Evolutionary conservation across 2,888 invertebrate genomes (phyloP).

Genomic region (Thymelicus lineola): DNA sequence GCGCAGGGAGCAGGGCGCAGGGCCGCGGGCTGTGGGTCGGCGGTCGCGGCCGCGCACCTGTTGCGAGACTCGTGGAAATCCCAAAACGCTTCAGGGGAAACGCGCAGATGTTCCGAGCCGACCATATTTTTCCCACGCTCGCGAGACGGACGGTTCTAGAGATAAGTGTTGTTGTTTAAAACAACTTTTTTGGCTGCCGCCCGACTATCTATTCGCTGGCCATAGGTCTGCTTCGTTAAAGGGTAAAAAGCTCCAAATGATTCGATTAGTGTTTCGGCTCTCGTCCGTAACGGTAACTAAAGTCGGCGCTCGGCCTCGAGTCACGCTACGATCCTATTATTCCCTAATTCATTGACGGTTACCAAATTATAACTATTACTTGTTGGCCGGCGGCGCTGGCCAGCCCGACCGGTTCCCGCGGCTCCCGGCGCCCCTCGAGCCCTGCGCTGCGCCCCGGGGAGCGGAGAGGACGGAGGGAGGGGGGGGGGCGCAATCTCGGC

Average conservation of each 20-base stretch:
- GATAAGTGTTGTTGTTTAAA: neutral
- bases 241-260: neutral
- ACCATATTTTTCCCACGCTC: conserved; percentile 1
- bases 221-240: neutral
- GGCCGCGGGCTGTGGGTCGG: conserved; percentile 13
- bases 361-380: conserved; percentile 48
- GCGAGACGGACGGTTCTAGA: neutral
- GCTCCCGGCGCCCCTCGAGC: conserved; percentile 24
- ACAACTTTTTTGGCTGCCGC: neutral
- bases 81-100: conserved; percentile 25
- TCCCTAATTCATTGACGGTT: conserved; percentile 45
- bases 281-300: conserved; percentile 21
- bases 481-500: conserved; percentile 46
- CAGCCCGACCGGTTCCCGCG: conserved; percentile 38
- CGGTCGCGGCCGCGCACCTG: conserved; percentile 14
- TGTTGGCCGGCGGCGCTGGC: conserved; percentile 41
- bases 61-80: conserved; percentile 18
- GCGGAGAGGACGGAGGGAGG: neutral
- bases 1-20: neutral
- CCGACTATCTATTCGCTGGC: neutral
- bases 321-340: conserved; percentile 27
- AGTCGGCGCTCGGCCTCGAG: neutral
- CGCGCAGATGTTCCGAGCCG: neutral
- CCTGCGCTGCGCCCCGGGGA: neutral
- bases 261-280: neutral